Percentiles rank a stretch among this genome's conserved stretches.
phyloP scores from a whole-genome alignment of 1,140 invertebrate genomes.

The Holotrichia oblita region DNA sequence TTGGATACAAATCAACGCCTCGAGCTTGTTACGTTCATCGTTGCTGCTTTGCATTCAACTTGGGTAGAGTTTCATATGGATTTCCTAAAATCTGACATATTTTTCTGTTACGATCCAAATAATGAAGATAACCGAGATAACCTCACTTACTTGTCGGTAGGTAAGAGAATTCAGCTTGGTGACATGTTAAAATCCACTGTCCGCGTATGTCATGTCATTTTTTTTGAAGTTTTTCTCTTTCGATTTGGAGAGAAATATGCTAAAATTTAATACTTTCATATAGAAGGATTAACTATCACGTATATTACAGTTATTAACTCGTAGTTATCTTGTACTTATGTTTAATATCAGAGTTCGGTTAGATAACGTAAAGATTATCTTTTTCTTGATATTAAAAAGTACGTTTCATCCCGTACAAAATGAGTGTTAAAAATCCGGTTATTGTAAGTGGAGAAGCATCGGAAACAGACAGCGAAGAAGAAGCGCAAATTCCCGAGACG shows the following conservation, averaged over 20 bases:
- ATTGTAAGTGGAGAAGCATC: slow-evolving; percentile 57
- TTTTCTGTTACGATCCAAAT: slow-evolving; percentile 37
- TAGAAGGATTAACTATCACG: too few species aligned
- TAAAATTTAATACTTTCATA: not conserved
- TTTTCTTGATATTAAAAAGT: not conserved
- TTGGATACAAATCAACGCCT: slow-evolving; percentile 1
- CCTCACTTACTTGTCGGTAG: slow-evolving; percentile 30
- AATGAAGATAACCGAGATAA: slow-evolving; percentile 5
- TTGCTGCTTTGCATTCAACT: not conserved
- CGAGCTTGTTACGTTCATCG: not conserved
- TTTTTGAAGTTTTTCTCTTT: slow-evolving; percentile 7
- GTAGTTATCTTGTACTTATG: too few species aligned
- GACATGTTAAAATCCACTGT: slow-evolving; percentile 36
- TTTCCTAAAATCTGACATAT: slow-evolving; percentile 14
- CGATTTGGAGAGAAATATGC: not conserved
- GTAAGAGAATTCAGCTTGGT: slow-evolving; percentile 20
- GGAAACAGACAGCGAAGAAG: slow-evolving; percentile 60
- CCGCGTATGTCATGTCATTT: slow-evolving; percentile 3
- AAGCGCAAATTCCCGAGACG: slow-evolving; percentile 37
- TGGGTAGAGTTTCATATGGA: slow-evolving; percentile 3
- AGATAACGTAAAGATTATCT: not conserved
- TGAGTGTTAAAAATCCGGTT: slow-evolving; percentile 43
- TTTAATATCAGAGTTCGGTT: too few species aligned
- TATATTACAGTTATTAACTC: too few species aligned
- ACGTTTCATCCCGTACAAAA: not conserved